Evolutionary conservation across 1,140 invertebrate genomes (phyloP).

Genomic region (Goniozus legneri): DNA sequence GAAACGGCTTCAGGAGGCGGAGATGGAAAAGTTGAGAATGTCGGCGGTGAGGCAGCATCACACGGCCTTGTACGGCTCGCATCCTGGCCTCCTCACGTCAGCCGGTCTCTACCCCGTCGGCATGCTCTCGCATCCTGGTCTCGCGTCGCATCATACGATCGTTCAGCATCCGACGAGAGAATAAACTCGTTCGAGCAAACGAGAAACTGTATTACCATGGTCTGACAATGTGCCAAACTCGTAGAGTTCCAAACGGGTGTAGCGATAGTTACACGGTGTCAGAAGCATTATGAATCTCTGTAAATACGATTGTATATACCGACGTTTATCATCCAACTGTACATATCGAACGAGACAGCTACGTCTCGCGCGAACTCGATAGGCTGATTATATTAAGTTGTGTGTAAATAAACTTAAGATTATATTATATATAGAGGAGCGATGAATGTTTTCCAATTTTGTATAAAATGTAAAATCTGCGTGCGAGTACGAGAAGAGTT

Average conservation of each 20-base stretch:
- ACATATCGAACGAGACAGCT: too few species aligned
- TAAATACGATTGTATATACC: too few species aligned
- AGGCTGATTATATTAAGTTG: too few species aligned
- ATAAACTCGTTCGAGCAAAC: constrained; percentile 22
- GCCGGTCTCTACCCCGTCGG: constrained; percentile 40
- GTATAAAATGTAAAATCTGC: constrained; percentile 47
- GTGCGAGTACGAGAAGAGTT: constrained; percentile 21
- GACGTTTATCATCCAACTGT: too few species aligned
- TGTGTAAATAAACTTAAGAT: constrained; percentile 12
- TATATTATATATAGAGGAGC: constrained; percentile 7
- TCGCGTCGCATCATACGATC: constrained; percentile 36
- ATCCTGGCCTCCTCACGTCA: constrained; percentile 40
- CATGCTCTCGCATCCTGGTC: constrained; percentile 39
- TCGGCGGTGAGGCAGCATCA: constrained; percentile 60
- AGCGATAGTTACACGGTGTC: too few species aligned
- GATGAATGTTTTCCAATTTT: constrained; percentile 33
- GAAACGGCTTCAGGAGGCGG: constrained; percentile 91
- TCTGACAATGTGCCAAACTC: background rate
- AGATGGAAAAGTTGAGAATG: constrained; percentile 86
- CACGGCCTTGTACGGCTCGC: constrained; percentile 48
- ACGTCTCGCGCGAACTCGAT: too few species aligned
- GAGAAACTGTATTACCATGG: background rate
- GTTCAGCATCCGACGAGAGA: constrained; percentile 38
- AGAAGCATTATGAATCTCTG: too few species aligned
- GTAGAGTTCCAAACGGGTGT: too few species aligned